Base-by-base conservation (phyloP, 2,888 invertebrate genomes). In the Apamea monoglypha region DNA sequence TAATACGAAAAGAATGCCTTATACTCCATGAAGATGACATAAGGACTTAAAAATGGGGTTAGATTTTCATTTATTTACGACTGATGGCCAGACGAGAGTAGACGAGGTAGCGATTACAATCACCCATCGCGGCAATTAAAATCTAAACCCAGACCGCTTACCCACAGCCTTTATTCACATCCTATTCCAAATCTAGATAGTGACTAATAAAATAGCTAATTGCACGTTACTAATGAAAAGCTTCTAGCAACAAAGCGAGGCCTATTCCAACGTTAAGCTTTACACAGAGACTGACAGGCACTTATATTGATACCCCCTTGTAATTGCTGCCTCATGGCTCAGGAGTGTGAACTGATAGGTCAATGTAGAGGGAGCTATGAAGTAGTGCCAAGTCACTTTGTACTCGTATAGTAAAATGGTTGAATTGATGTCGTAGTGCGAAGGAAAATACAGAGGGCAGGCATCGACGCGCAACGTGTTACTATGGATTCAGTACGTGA, bases 271-370 rank as follows among this genome's bases (percentile, higher is more conserved):
- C 63, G 69, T 69, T 70, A 66, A 78, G 59, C 73, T 77, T 74
- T 69, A 80, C 81, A 74, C 73, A 69, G 18, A 68, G 76, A 63
- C 82, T 90, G 90, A 88, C 85, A 83, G 84, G 79, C 89, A 84
- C 82, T 86, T 88, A 84, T 82, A 88, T 88, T 89, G 90, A 83
- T 81, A 82, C 74, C 16, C 74, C 61, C 75, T 44, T 83, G 78
- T 90, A 89, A 89, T 88, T 74, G 73, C 78, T 68, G 72, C 66
- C 67, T 83, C 76, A 85, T 90, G 89, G 88, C 88, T 81, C 78
- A 76, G 76, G 40, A 77, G 81, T 80, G 82, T 56, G 85, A 84
- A 84, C 80, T 83, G 88, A 84, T 85, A 75, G 84, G 87, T 88
- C 86, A 81, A 81, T 85, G 56, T n/a, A 70, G 74, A 81, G 64